Evolutionary conservation across 2,113 vertebrate genomes (phyloP), one percentile per base, ranked within the genome.

Genomic region (Coptodon rendalli): DNA sequence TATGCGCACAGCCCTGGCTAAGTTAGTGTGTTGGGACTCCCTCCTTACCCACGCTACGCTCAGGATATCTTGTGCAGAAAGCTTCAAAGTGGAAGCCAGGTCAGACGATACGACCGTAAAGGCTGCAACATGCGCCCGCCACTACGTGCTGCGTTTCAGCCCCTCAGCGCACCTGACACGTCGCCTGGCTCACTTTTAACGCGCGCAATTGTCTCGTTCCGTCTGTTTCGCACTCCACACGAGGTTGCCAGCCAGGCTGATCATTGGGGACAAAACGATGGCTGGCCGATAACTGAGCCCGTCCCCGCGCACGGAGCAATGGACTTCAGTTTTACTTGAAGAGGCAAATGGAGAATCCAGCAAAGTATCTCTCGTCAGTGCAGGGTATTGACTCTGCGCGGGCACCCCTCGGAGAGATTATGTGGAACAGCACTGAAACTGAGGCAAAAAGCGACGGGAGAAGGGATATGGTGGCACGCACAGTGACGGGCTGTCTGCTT

Each of bases 401-500:
- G 54, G 85, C 90, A 48, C 93, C 94, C 57, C 81, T 92, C 22
- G 92, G 90, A 87, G 95, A 94, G 86, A 94, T 86, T 8, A 96
- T 97, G 96, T 95, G 91, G 95, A 96, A 97, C 96, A 85, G 84
- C 71, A 96, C 95, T 68, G 95, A 93, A 52, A 78, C 93, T 7
- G 94, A 95, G 86, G 92, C 85, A 31, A 94, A 91, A 40, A 78
- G 82, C 24, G 93, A 93, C 61, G 68, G 34, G 16, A 19, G 89
- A 40, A 95, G 89, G 83, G 95, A 96, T 45, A 80, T 95, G 90
- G 80, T 95, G 45, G 31, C 86, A 71, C 97, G 97, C 63, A 96
- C 97, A 29, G 93, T 98, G 90, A 98, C 97, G 1, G 97, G 97
- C 11, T 96, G 96, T 81, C 90, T 98, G 59, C 96, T 99, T 80